Conservation (phyloP, 2,113 vertebrate species). For the Manacus vitellinus region DNA sequence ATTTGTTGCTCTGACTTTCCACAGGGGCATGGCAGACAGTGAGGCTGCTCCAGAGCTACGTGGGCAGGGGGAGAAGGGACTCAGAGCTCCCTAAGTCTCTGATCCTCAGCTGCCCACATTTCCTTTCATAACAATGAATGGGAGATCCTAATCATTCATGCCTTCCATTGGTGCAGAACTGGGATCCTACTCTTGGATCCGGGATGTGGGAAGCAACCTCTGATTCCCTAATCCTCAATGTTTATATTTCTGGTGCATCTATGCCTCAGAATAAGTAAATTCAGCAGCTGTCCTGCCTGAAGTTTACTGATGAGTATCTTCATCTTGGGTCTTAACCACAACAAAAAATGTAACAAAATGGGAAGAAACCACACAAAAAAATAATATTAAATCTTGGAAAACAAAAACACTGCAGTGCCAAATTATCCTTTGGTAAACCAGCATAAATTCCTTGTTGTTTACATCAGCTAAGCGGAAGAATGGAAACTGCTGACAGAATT, state of each 20-base stretch:
- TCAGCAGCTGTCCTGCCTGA: not conserved
- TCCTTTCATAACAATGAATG: not conserved
- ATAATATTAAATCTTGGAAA: not conserved
- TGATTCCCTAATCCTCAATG: not conserved
- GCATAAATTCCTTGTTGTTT: conserved; percentile 14
- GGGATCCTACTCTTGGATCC: not conserved
- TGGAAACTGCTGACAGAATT: conserved; percentile 59
- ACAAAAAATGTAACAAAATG: not conserved
- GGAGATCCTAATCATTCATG: not conserved
- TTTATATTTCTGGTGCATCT: not conserved
- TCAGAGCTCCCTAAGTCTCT: not conserved
- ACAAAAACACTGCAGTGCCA: not conserved
- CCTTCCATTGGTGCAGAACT: not conserved
- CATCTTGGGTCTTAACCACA: not conserved
- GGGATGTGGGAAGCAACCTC: not conserved
- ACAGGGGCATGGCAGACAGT: not conserved
- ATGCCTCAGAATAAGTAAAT: not conserved
- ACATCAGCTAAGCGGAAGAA: conserved; percentile 35
- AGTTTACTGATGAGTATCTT: not conserved
- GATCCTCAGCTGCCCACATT: not conserved
- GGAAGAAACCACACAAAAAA: conserved; percentile 2
- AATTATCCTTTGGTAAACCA: conserved; percentile 17
- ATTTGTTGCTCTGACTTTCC: not conserved
- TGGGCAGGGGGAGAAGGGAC: not conserved
- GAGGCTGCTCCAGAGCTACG: not conserved